A percentile compares a stretch with the other conserved stretches of the same genome.
Conservation (phyloP, 2,113 vertebrate species). For the Suricata suricatta region DNA sequence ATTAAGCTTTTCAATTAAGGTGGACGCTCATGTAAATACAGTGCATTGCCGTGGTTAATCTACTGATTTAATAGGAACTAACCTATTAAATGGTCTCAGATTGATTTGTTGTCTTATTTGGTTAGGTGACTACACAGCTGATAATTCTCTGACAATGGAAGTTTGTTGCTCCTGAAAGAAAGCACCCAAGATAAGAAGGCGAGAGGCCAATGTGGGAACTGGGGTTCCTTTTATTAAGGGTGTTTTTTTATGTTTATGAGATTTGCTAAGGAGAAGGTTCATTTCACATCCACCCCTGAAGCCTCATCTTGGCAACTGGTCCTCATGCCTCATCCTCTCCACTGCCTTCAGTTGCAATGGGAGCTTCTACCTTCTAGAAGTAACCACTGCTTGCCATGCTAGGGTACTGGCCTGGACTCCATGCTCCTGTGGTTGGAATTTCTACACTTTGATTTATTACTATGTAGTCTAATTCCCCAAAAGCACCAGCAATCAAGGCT, state of each 20-base stretch:
- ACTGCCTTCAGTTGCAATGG: background rate
- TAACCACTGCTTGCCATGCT: accelerated
- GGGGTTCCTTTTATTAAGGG: background rate
- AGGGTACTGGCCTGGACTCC: background rate
- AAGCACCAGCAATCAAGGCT: background rate
- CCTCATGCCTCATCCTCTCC: background rate
- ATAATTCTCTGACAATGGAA: background rate
- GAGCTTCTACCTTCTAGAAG: background rate
- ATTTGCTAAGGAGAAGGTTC: background rate
- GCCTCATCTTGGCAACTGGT: background rate
- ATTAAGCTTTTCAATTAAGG: background rate
- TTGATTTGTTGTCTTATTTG: slow-evolving; percentile 29
- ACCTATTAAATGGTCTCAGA: background rate
- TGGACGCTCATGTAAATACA: background rate
- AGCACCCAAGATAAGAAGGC: background rate
- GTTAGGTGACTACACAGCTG: background rate
- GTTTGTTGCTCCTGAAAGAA: background rate
- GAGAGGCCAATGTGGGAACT: background rate
- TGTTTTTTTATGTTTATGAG: background rate
- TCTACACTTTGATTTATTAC: background rate
- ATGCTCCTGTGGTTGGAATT: background rate
- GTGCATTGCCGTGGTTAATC: background rate
- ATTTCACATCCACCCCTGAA: background rate
- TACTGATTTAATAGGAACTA: background rate
- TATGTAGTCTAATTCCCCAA: background rate